phyloP scores from a whole-genome alignment of 2,888 invertebrate genomes.

The Pasiphila rectangulata region DNA sequence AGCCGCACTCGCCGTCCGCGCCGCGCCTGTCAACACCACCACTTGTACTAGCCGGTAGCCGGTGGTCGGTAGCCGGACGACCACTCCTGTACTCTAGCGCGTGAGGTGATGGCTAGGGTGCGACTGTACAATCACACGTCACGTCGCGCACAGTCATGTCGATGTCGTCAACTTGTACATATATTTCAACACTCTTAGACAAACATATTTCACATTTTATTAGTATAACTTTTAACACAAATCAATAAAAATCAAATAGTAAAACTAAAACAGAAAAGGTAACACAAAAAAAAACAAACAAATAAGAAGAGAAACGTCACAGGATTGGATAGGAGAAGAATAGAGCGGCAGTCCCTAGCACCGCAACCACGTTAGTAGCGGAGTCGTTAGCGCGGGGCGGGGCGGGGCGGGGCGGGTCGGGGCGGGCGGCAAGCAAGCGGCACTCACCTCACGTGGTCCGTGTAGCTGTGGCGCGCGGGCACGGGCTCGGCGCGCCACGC shows the following conservation, averaged over 20 bases:
- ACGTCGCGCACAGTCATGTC: too few relatives aligned
- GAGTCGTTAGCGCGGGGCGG: slow-evolving; percentile 32
- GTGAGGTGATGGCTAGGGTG: too few relatives aligned
- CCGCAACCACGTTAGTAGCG: slow-evolving; percentile 44
- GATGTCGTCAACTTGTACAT: too few relatives aligned
- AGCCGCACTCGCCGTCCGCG: slow-evolving; percentile 43
- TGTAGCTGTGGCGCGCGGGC: slow-evolving; percentile 59
- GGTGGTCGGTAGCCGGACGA: too few relatives aligned
- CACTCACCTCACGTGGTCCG: slow-evolving; percentile 62
- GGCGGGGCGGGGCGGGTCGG: slow-evolving; percentile 21
- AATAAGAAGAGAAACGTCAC: slow-evolving; percentile 18
- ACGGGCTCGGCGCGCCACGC: slow-evolving; percentile 31
- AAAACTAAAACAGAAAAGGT: slow-evolving; percentile 12
- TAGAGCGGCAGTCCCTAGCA: slow-evolving; percentile 27
- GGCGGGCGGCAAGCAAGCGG: slow-evolving; percentile 34
- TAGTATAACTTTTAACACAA: background rate
- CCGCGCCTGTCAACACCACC: slow-evolving; percentile 18
- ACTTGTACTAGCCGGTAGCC: background rate
- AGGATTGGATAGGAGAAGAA: slow-evolving; percentile 30
- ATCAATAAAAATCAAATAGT: background rate
- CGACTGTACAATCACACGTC: too few relatives aligned
- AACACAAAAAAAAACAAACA: slow-evolving; percentile 23
- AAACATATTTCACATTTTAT: slow-evolving; percentile 19
- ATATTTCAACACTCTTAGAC: too few relatives aligned
- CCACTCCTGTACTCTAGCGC: too few relatives aligned